These are phyloP conservation scores for Xiphias gladius DNA, from an alignment of 2,113 vertebrate genomes.

Conservation along the genomic window DNA sequence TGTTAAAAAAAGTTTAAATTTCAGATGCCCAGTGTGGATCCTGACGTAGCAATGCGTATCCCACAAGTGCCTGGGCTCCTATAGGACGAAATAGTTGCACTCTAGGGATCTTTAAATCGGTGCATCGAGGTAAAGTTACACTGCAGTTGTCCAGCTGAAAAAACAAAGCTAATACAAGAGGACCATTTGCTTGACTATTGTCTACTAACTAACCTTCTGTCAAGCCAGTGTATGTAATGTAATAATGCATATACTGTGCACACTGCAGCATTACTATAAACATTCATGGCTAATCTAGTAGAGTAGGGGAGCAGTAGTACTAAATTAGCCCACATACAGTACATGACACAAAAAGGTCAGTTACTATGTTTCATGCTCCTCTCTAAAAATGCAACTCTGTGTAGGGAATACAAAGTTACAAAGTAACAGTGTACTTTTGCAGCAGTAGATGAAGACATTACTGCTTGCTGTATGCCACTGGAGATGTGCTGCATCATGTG, in stretches of 20 bases:
- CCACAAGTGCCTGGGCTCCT: conserved; percentile 9
- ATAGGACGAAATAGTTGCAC: conserved; percentile 49
- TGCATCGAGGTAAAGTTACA: conserved; percentile 75
- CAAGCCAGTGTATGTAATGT: conserved; percentile 11
- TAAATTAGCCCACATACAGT: neutral
- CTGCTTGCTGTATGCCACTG: neutral
- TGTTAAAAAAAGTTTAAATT: neutral
- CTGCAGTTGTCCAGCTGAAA: conserved; percentile 80
- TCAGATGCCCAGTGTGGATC: neutral
- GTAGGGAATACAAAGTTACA: neutral
- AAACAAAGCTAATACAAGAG: conserved; percentile 71
- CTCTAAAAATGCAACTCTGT: neutral
- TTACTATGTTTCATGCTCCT: neutral
- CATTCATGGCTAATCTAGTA: neutral
- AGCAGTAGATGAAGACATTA: neutral
- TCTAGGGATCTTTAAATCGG: conserved; percentile 33
- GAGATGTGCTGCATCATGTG: neutral
- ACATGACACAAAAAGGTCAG: neutral
- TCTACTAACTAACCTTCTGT: conserved; percentile 36
- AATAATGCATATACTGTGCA: conserved; percentile 18
- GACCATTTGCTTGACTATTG: conserved; percentile 54
- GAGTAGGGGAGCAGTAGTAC: neutral
- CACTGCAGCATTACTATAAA: neutral
- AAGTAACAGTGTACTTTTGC: neutral
- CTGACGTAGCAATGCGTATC: neutral